A percentile compares a stretch with the other conserved stretches of the same genome.
Conservation (phyloP, 2,797 vertebrate species). For the Poeciliopsis paucimaculata region DNA sequence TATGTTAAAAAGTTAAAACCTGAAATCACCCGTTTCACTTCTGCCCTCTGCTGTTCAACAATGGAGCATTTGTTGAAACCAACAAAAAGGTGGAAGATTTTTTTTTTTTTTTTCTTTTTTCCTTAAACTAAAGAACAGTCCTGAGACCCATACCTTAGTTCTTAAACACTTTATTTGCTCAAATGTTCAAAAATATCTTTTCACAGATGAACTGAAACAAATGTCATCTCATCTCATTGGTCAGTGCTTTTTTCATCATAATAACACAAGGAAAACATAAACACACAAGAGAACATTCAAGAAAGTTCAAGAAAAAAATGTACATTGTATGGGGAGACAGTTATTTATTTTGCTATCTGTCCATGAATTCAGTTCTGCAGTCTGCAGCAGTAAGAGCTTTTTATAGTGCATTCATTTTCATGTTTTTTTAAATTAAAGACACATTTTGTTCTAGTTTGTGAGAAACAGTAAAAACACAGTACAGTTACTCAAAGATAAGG, state of each 20-base stretch:
- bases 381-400: conserved; percentile 12
- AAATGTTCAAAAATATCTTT: conserved; percentile 69
- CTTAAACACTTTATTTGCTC: conserved; percentile 69
- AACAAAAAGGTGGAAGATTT: not conserved
- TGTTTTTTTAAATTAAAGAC: conserved; percentile 1
- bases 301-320: conserved; percentile 8
- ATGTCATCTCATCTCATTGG: conserved; percentile 33
- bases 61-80: not conserved
- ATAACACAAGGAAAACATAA: conserved; percentile 35
- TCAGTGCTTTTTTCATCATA: conserved; percentile 28
- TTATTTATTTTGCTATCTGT: conserved; percentile 17
- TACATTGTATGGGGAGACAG: conserved; percentile 39
- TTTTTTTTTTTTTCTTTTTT: not conserved
- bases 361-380: conserved; percentile 2
- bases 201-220: conserved; percentile 67
- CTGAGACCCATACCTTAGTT: conserved; percentile 6
- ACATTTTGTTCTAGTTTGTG: conserved; percentile 19
- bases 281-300: conserved; percentile 27
- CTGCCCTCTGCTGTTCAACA: conserved; percentile 29
- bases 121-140: not conserved
- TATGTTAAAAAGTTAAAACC: not conserved
- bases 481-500: conserved; percentile 40
- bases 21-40: not conserved
- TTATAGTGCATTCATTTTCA: not conserved
- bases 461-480: conserved; percentile 34